These are phyloP conservation scores for Carcina quercana DNA, from an alignment of 2,888 invertebrate genomes.

Conservation along the genomic window DNA sequence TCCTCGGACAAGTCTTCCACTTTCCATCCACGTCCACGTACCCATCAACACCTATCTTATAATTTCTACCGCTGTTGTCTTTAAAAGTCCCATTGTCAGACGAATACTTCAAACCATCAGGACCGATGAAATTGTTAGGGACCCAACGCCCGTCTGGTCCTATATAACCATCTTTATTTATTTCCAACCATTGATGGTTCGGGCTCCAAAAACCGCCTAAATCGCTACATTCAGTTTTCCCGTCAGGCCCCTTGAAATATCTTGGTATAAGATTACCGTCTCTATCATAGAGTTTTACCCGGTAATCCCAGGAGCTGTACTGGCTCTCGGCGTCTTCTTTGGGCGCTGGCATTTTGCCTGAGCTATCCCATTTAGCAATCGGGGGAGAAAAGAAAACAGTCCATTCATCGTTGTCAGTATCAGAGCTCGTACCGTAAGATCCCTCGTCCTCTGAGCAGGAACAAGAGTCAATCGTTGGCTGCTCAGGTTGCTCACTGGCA, in stretches of 20 bases:
- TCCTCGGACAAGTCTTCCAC: no score
- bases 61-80: conserved; percentile 32
- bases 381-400: conserved; percentile 61
- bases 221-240: conserved; percentile 58
- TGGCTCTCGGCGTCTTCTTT: conserved; percentile 37
- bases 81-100: conserved; percentile 55
- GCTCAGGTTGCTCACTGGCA: conserved; percentile 20
- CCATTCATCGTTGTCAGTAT: conserved; percentile 65
- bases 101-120: conserved; percentile 54
- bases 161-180: conserved; percentile 62
- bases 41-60: conserved; percentile 58
- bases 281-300: conserved; percentile 56
- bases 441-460: conserved; percentile 58
- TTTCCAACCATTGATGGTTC: conserved; percentile 50
- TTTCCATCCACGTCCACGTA: conserved; percentile 56
- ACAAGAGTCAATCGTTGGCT: conserved; percentile 52
- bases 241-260: conserved; percentile 59
- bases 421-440: conserved; percentile 45
- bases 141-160: conserved; percentile 61
- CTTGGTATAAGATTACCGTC: conserved; percentile 54
- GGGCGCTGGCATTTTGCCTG: conserved; percentile 48
- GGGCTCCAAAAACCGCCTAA: conserved; percentile 61
- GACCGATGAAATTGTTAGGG: conserved; percentile 56
- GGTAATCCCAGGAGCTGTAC: conserved; percentile 60
- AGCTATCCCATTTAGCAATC: conserved; percentile 46